Percentiles rank a stretch among this genome's conserved stretches.
Conservation (phyloP, 2,113 vertebrate genomes). For the Corydoras maculifer region DNA sequence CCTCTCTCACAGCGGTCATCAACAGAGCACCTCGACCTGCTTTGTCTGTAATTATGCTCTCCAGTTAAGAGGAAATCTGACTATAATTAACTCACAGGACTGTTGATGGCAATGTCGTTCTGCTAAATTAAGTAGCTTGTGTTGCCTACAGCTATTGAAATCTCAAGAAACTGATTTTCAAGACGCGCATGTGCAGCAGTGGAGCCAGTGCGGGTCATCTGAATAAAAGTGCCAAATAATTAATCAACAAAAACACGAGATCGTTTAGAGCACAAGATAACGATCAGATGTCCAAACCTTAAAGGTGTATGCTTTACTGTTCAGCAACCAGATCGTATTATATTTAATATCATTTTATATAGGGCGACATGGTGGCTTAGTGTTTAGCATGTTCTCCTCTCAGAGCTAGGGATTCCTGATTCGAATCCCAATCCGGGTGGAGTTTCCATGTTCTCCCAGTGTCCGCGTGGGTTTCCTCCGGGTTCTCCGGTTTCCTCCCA, state of each 20-base stretch:
- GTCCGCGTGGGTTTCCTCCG: no score
- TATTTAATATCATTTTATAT: no score
- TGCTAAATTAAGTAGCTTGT: slow-evolving; percentile 17
- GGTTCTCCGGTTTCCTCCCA: no score
- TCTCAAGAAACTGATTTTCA: slow-evolving; percentile 19
- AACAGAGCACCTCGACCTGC: slow-evolving; percentile 14
- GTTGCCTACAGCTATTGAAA: slow-evolving; percentile 19
- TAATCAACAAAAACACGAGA: not conserved
- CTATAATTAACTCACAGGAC: slow-evolving; percentile 22
- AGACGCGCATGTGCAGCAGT: not conserved
- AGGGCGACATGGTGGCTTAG: no score
- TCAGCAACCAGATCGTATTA: no score
- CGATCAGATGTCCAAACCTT: no score
- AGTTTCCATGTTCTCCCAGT: no score
- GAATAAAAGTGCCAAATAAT: not conserved
- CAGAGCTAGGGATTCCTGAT: no score
- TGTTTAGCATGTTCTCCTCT: no score
- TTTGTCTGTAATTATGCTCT: slow-evolving; percentile 32
- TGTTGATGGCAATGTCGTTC: slow-evolving; percentile 12
- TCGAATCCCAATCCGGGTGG: no score
- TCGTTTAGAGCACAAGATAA: no score
- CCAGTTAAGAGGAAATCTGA: slow-evolving; percentile 3
- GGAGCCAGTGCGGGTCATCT: not conserved
- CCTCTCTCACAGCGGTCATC: slow-evolving; percentile 5
- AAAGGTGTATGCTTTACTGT: no score